Conservation (phyloP, 2,113 vertebrate genomes). For the Dipodomys stephensi region DNA sequence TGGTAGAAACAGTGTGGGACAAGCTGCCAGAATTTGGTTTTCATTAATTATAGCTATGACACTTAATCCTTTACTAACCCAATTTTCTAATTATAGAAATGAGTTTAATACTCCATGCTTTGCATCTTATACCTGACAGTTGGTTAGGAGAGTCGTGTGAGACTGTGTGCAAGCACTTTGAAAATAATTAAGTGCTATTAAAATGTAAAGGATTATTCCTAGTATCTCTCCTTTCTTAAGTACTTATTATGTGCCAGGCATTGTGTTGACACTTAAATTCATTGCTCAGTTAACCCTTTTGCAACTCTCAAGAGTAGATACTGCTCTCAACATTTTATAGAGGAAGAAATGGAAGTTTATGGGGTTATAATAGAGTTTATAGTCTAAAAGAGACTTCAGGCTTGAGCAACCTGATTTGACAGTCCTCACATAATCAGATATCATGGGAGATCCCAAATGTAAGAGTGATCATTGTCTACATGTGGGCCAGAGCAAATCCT, state of each 20-base stretch:
- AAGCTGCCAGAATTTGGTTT: not conserved
- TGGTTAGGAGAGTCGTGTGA: conserved; percentile 48
- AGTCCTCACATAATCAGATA: not conserved
- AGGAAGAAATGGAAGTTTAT: conserved; percentile 3
- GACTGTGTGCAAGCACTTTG: conserved; percentile 41
- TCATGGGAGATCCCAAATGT: not conserved
- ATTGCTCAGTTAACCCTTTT: conserved; percentile 58
- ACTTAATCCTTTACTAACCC: conserved; percentile 44
- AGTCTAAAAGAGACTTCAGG: not conserved
- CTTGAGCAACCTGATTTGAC: not conserved
- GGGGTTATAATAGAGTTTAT: not conserved
- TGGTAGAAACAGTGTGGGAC: not conserved
- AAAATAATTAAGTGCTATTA: conserved; percentile 68
- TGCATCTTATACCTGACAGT: conserved; percentile 42
- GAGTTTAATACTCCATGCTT: not conserved
- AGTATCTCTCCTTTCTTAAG: conserved; percentile 52
- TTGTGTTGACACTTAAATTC: conserved; percentile 47
- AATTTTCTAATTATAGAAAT: conserved; percentile 55
- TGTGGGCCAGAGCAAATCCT: conserved; percentile 34
- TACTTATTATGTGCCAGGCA: conserved; percentile 43
- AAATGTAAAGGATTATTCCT: conserved; percentile 64
- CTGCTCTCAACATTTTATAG: not conserved
- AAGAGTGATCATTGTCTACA: not conserved
- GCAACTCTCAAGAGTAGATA: not conserved
- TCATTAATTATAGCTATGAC: not conserved